These are phyloP conservation scores for Opisthocomus hoazin DNA, from an alignment of 2,113 vertebrate genomes.

Conservation along the genomic window DNA sequence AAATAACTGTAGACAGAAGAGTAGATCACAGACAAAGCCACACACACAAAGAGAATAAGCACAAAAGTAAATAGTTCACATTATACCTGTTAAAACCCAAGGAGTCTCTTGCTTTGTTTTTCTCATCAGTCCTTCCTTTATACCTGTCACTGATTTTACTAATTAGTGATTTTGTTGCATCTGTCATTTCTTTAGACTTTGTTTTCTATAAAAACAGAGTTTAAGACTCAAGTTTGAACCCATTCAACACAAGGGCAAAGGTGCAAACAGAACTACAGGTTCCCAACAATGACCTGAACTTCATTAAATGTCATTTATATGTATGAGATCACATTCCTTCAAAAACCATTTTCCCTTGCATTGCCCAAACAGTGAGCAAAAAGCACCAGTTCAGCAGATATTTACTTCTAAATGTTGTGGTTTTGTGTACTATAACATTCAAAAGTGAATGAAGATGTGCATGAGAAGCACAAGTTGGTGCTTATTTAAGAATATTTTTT, in stretches of 20 bases:
- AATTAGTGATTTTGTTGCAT: conserved; percentile 68
- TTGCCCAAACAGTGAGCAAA: neutral
- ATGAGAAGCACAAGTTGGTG: neutral
- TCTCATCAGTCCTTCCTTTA: neutral
- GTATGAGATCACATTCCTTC: neutral
- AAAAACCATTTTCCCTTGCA: neutral
- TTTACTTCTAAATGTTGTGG: neutral
- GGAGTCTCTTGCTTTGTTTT: conserved; percentile 41
- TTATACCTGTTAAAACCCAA: conserved; percentile 51
- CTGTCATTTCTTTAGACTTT: conserved; percentile 59
- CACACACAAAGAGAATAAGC: neutral
- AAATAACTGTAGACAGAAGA: neutral
- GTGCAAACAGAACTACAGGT: neutral
- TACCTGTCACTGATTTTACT: conserved; percentile 72
- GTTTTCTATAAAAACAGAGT: conserved; percentile 64
- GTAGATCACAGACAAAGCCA: neutral
- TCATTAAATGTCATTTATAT: neutral
- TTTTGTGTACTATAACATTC: neutral
- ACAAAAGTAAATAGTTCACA: neutral
- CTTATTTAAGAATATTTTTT: neutral
- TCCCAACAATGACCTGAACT: neutral
- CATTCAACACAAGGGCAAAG: neutral
- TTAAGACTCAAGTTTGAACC: neutral
- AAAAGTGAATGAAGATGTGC: neutral
- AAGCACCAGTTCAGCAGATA: neutral